phyloP scores from a whole-genome alignment of 1,140 invertebrate genomes.

The Gonatopus flavifemur region DNA sequence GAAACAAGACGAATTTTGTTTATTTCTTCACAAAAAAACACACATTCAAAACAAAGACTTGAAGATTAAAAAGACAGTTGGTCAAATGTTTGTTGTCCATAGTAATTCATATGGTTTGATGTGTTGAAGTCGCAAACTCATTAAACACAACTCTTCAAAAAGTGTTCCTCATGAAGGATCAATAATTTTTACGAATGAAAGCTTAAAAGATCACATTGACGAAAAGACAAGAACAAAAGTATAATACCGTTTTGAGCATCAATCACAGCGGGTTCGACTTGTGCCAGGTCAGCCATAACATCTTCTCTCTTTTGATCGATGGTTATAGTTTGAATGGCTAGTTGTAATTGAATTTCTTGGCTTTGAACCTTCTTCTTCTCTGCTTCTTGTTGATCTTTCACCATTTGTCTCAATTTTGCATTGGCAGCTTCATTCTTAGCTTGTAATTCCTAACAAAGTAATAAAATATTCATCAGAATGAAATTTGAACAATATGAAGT shows the following conservation, averaged over 20 bases:
- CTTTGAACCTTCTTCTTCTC: slow-evolving; percentile 98
- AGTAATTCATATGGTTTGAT: too few species aligned
- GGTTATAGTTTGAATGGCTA: slow-evolving; percentile 87
- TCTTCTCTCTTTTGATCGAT: slow-evolving; percentile 90
- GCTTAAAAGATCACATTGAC: background rate
- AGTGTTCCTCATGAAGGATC: background rate
- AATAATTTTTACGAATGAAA: slow-evolving; percentile 1
- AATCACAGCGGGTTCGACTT: slow-evolving; percentile 97
- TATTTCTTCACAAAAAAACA: too few species aligned
- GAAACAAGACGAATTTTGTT: too few species aligned
- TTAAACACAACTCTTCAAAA: too few species aligned
- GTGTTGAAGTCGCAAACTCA: too few species aligned
- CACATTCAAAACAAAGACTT: too few species aligned
- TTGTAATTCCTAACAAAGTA: slow-evolving; percentile 76
- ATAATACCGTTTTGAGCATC: slow-evolving; percentile 94
- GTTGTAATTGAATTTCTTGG: slow-evolving; percentile 92
- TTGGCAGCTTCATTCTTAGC: slow-evolving; percentile 99
- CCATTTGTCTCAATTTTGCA: slow-evolving; percentile 98
- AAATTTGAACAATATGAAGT: background rate
- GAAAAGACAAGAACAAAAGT: slow-evolving; percentile 10
- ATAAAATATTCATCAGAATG: background rate
- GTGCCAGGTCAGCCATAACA: slow-evolving; percentile 92
- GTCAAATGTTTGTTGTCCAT: too few species aligned
- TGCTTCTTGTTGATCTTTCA: slow-evolving; percentile 99
- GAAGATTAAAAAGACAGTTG: too few species aligned